Evolutionary conservation across 2,797 vertebrate genomes (phyloP), one percentile per base, ranked within the genome.

Genomic region (Thripadectes ignobilis): DNA sequence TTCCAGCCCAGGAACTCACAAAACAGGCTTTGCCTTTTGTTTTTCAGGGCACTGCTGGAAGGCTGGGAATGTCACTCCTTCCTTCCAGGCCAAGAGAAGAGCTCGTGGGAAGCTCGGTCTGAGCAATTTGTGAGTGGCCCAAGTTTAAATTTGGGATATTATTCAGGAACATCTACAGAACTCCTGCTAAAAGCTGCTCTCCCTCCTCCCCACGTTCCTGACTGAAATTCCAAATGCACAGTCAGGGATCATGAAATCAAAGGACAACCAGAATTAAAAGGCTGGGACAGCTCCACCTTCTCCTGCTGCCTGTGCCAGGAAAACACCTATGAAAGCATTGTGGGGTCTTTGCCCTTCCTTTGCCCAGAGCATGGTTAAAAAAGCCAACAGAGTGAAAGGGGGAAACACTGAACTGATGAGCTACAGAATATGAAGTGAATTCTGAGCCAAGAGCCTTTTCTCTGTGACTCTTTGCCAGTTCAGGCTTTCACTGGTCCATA

Each of bases 201-300:
- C 52, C 34, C 30, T 49, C 46, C 32, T 55, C 34, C 14, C 19
- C 54, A 12, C 1, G 10, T 8, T 76, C 23, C 8, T 1, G 7
- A 32, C 34, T 10, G 27, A 57, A 76, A 67, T n/a, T 71, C 75
- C 69, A 75, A 75, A 30, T 21, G 12, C 14, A 7, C 43, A 6
- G 13, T 24, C 27, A 12, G 38, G 27, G 63, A 36, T 41, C 4
- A 9, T 0, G 9, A 80, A 45, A 59, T 55, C 55, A 45, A 45
- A 79, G 34, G 16, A 34, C 12, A 11, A 65, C 10, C 45, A 77
- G 54, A n/a, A 62, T 46, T 13, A 32, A 66, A 45, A 22, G 29
- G 54, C 66, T 41, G n/a, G 59, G 45, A 16, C 0, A 1, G 77
- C 66, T 63, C 52, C 1, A 0, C 3, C 1, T 22, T 22, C 38